Evolutionary conservation across 2,888 invertebrate genomes (phyloP).

Genomic region (Meghimatium bilineatum): DNA sequence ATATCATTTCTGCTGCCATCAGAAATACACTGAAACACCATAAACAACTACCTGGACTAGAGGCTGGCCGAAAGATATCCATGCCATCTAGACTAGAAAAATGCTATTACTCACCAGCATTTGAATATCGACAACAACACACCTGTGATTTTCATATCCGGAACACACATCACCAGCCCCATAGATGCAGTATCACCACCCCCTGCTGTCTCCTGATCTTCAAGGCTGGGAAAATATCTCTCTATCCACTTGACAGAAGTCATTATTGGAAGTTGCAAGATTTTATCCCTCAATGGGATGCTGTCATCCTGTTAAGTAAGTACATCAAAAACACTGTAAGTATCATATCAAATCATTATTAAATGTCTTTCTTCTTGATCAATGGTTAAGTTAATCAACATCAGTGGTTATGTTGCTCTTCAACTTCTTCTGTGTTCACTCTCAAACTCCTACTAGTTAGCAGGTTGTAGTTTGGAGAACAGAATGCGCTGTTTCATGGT

Average conservation of each 20-base stretch:
- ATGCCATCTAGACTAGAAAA: too few species aligned
- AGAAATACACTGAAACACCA: too few species aligned
- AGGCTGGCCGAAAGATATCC: too few species aligned
- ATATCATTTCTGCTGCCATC: too few species aligned
- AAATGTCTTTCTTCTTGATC: background rate
- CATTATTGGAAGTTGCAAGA: slow-evolving; percentile 53
- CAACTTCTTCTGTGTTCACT: too few species aligned
- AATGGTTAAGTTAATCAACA: background rate
- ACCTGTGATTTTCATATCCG: slow-evolving; percentile 38
- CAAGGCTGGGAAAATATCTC: background rate
- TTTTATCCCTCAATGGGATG: slow-evolving; percentile 34
- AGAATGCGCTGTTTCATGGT: too few species aligned
- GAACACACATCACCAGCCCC: slow-evolving; percentile 44
- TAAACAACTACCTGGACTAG: too few species aligned
- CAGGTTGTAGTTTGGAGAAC: too few species aligned
- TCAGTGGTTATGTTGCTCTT: too few species aligned
- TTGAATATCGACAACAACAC: too few species aligned
- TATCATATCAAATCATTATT: background rate
- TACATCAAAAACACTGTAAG: background rate
- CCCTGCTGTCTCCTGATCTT: background rate
- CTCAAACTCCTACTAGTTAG: too few species aligned
- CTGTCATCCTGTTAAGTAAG: slow-evolving; percentile 28
- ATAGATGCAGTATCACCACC: slow-evolving; percentile 15
- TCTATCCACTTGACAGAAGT: slow-evolving; percentile 51
- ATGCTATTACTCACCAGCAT: too few species aligned